Percentiles rank a stretch among this genome's conserved stretches.
Conservation (phyloP, 2,888 invertebrate genomes). For the Apotomis capreana region DNA sequence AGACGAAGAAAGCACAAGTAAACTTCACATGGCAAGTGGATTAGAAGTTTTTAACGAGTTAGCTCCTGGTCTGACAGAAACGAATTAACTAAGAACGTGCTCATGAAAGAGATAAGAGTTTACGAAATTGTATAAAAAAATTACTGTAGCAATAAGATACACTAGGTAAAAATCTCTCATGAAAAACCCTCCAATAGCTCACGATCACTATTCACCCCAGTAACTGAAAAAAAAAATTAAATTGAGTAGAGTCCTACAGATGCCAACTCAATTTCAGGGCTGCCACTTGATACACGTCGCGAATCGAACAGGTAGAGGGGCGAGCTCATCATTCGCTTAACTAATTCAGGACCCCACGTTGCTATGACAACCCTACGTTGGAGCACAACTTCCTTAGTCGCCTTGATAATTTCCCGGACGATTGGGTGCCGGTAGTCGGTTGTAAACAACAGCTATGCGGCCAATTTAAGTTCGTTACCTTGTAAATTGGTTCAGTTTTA, state of each 20-base stretch:
- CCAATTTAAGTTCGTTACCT: slow-evolving; percentile 66
- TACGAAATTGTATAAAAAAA: too few species aligned
- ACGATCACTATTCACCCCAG: slow-evolving; percentile 16
- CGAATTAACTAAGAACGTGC: slow-evolving; percentile 5
- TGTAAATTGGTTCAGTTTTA: slow-evolving; percentile 37
- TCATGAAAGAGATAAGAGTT: background rate
- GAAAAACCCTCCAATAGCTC: background rate
- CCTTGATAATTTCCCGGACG: slow-evolving; percentile 71
- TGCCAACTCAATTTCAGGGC: slow-evolving; percentile 38
- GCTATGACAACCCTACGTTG: slow-evolving; percentile 66
- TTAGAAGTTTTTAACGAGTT: slow-evolving; percentile 24
- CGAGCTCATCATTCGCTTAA: slow-evolving; percentile 73
- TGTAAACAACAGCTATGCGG: slow-evolving; percentile 64
- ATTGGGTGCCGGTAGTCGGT: slow-evolving; percentile 65
- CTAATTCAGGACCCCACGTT: slow-evolving; percentile 70
- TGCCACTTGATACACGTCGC: slow-evolving; percentile 42
- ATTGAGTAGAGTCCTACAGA: slow-evolving; percentile 24
- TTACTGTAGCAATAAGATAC: too few species aligned
- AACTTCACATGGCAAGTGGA: slow-evolving; percentile 6
- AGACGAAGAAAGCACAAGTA: slow-evolving; percentile 8
- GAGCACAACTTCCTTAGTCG: slow-evolving; percentile 57
- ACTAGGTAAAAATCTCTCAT: background rate
- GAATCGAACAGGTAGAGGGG: slow-evolving; percentile 53
- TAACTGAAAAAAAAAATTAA: slow-evolving; percentile 31
- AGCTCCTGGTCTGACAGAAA: slow-evolving; percentile 1